A percentile compares a stretch with the other conserved stretches of the same genome.
Evolutionary conservation across 1,140 invertebrate genomes (phyloP).

Genomic region (Aleiodes sp.): DNA sequence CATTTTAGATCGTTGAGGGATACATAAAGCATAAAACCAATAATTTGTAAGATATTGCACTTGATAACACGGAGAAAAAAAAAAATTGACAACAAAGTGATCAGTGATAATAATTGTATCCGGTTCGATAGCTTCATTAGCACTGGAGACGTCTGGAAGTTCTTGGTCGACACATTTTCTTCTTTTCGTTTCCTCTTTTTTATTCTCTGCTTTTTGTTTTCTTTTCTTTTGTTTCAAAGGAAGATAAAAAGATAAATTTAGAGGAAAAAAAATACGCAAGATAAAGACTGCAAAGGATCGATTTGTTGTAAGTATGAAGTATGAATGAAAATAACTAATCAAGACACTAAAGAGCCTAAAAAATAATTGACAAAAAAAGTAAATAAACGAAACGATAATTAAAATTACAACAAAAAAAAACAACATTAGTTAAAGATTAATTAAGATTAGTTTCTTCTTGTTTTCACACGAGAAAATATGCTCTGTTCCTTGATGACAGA

Average conservation of each 20-base stretch:
- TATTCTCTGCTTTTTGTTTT: no score
- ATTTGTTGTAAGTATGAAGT: conserved; percentile 38
- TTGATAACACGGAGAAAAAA: conserved; percentile 39
- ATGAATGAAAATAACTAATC: conserved; percentile 26
- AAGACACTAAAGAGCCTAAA: conserved; percentile 46
- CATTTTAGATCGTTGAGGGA: conserved; percentile 51
- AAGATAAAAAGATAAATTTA: background rate
- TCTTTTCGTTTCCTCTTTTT: no score
- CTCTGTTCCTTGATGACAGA: conserved; percentile 46
- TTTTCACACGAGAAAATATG: conserved; percentile 36
- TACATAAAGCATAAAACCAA: conserved; percentile 52
- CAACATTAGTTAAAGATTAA: conserved; percentile 53
- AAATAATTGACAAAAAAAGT: conserved; percentile 34
- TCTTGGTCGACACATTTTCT: no score
- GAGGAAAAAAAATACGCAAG: conserved; percentile 27
- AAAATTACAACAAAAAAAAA: no score
- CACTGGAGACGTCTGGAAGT: no score
- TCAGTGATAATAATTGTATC: conserved; percentile 51
- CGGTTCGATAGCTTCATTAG: conserved; percentile 51
- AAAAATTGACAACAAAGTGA: conserved; percentile 38
- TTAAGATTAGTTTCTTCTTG: no score
- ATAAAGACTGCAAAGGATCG: conserved; percentile 27
- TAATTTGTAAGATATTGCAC: conserved; percentile 62
- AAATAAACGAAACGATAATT: conserved; percentile 21
- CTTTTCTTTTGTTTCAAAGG: background rate